A percentile compares a stretch with the other conserved stretches of the same genome.
phyloP scores from a whole-genome alignment of 2,888 invertebrate genomes.

The Pyrrhia umbra region DNA sequence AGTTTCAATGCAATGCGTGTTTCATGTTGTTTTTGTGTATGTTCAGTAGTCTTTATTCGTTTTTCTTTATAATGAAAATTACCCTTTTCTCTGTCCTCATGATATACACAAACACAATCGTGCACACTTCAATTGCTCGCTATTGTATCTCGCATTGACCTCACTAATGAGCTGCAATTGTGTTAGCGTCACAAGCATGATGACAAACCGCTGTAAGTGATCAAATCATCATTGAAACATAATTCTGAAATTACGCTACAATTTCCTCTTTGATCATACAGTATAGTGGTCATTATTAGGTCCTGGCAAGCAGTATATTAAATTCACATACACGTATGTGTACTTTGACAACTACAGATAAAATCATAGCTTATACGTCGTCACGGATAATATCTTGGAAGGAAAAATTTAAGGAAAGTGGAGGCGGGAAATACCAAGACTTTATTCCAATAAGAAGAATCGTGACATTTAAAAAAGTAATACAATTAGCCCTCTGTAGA shows the following conservation, averaged over 20 bases:
- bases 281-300: not conserved
- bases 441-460: too few relatives aligned
- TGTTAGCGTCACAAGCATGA: slow-evolving; percentile 18
- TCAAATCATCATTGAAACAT: slow-evolving; percentile 38
- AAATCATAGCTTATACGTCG: too few relatives aligned
- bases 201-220: slow-evolving; percentile 21
- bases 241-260: slow-evolving; percentile 27
- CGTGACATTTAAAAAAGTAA: too few relatives aligned
- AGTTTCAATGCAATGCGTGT: too few relatives aligned
- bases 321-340: not conserved
- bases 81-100: not conserved
- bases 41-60: not conserved
- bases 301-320: not conserved
- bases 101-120: not conserved
- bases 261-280: slow-evolving; percentile 16
- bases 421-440: too few relatives aligned
- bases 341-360: too few relatives aligned
- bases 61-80: not conserved
- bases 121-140: not conserved
- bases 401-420: not conserved
- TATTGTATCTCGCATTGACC: not conserved
- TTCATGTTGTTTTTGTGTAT: too few relatives aligned
- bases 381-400: not conserved
- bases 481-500: not conserved
- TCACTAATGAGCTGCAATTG: slow-evolving; percentile 34